Percentiles rank a stretch among this genome's conserved stretches.
Conservation (phyloP, 2,797 vertebrate species). For the Lateolabrax maculatus region DNA sequence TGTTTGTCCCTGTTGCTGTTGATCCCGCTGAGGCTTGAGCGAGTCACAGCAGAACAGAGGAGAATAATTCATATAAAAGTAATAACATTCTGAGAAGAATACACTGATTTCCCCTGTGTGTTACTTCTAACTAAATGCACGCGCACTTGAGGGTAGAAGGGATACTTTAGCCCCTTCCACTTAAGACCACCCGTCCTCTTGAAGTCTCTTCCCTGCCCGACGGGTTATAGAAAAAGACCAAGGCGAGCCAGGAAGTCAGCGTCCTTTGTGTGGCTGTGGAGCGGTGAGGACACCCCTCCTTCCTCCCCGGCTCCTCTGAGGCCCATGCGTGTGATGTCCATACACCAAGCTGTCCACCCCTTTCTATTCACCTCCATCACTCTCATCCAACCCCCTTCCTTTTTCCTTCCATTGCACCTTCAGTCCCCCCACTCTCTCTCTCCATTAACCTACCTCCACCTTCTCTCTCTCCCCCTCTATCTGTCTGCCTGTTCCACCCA, state of each 20-base stretch:
- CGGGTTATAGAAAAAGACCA: constrained; percentile 48
- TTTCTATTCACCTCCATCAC: constrained; percentile 79
- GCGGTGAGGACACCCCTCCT: constrained; percentile 29
- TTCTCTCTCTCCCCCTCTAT: constrained; percentile 65
- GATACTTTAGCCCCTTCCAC: constrained; percentile 42
- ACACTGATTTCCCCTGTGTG: constrained; percentile 68
- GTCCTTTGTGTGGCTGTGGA: constrained; percentile 67
- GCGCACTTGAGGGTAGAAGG: constrained; percentile 45
- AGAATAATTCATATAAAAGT: constrained; percentile 73
- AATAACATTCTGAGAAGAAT: constrained; percentile 60
- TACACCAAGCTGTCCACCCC: constrained; percentile 79
- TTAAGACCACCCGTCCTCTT: constrained; percentile 64
- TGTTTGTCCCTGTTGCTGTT: constrained; percentile 69
- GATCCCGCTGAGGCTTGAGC: constrained; percentile 64
- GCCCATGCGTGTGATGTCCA: constrained; percentile 73
- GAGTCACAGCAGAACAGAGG: constrained; percentile 59
- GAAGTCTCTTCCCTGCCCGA: constrained; percentile 35
- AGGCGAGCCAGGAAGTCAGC: constrained; percentile 69
- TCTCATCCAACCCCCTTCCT: constrained; percentile 70
- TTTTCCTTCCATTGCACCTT: constrained; percentile 68
- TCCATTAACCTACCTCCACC: constrained; percentile 82
- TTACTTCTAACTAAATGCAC: constrained; percentile 67
- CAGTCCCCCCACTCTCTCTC: constrained; percentile 55
- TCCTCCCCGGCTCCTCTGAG: constrained; percentile 51
- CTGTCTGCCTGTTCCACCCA: constrained; percentile 75